phyloP scores from a whole-genome alignment of 2,113 vertebrate genomes.

The Cinclus mexicanus region DNA sequence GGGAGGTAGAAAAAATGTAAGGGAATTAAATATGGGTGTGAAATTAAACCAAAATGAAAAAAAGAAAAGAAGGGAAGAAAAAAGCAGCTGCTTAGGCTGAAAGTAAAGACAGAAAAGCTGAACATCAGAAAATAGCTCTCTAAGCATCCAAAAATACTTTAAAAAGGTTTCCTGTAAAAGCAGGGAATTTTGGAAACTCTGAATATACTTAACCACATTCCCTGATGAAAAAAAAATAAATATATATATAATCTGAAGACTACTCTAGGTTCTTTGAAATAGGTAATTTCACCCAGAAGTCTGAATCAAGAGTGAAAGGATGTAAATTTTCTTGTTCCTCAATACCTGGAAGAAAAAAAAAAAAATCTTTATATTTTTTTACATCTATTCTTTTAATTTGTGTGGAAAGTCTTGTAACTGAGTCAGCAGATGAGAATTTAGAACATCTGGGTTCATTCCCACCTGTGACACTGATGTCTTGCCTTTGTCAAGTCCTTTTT shows the following conservation, averaged over 20 bases:
- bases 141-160: neutral
- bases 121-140: neutral
- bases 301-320: neutral
- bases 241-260: neutral
- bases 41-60: conserved; percentile 29
- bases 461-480: neutral
- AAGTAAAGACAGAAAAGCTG: neutral
- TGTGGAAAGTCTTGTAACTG: neutral
- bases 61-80: neutral
- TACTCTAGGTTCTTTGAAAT: neutral
- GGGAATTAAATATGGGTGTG: conserved; percentile 24
- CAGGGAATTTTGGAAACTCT: neutral
- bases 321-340: neutral
- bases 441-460: neutral
- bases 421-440: neutral
- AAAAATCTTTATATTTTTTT: neutral
- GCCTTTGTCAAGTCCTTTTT: neutral
- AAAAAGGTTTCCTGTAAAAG: neutral
- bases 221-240: neutral
- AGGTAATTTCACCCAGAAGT: neutral
- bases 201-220: neutral
- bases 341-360: neutral
- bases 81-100: neutral
- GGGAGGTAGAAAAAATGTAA: neutral
- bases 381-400: neutral